Conservation (phyloP, 2,797 vertebrate species). For the Trachops cirrhosus region DNA sequence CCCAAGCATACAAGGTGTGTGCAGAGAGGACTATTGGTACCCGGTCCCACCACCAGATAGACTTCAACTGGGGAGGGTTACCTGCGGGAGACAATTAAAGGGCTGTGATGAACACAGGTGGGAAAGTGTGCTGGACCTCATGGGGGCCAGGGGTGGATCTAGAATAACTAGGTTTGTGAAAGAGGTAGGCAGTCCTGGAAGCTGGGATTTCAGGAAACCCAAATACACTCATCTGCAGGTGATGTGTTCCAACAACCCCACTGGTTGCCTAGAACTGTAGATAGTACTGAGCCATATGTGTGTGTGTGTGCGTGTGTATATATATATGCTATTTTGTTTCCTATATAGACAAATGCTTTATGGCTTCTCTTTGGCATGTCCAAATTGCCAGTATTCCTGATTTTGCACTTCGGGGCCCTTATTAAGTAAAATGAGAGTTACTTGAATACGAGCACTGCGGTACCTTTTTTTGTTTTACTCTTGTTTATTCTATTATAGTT, state of each 20-base stretch:
- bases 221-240: not conserved
- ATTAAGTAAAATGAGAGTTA: not conserved
- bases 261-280: not conserved
- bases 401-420: not conserved
- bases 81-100: not conserved
- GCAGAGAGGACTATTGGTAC: not conserved
- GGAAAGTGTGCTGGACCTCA: not conserved
- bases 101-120: not conserved
- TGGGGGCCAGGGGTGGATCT: not conserved
- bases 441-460: not conserved
- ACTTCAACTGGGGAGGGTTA: not conserved
- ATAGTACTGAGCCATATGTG: too few species aligned
- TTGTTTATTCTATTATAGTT: not conserved
- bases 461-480: not conserved
- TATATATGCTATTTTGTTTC: not conserved
- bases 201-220: not conserved
- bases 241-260: not conserved
- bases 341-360: not conserved
- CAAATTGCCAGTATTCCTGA: not conserved
- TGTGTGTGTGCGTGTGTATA: rapidly evolving
- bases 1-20: not conserved
- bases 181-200: not conserved
- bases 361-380: not conserved
- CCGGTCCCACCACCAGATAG: not conserved
- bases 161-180: not conserved